phyloP scores from a whole-genome alignment of 2,888 invertebrate genomes.

The Drosophila rubida region DNA sequence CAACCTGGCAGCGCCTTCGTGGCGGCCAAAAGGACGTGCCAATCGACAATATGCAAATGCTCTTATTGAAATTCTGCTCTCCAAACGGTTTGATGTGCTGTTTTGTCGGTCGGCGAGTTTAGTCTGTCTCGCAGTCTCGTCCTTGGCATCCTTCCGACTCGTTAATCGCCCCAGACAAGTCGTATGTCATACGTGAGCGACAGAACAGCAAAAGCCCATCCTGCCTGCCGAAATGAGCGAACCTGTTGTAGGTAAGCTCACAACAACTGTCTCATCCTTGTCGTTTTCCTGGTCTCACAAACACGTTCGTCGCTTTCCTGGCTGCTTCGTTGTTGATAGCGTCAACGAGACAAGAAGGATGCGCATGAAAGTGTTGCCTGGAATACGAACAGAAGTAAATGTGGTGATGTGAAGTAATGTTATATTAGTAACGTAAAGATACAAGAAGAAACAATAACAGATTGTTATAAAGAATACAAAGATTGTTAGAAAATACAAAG shows the following conservation, averaged over 20 bases:
- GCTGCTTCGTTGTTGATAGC: conserved; percentile 34
- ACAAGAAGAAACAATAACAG: too few relatives aligned
- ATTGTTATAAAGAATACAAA: too few relatives aligned
- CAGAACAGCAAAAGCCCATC: conserved; percentile 39
- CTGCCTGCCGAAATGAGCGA: conserved; percentile 11
- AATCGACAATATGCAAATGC: conserved; percentile 67
- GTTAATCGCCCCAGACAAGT: conserved; percentile 67
- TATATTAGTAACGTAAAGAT: too few relatives aligned
- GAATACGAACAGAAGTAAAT: conserved; percentile 26
- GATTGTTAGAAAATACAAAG: not conserved
- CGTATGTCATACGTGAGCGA: conserved; percentile 58
- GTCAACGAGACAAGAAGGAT: conserved; percentile 15
- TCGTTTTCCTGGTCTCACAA: conserved; percentile 1
- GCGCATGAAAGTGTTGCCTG: conserved; percentile 45
- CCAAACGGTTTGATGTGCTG: conserved; percentile 13
- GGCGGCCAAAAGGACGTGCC: conserved; percentile 30
- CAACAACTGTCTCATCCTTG: conserved; percentile 11
- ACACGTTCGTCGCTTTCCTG: conserved; percentile 24
- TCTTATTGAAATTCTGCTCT: conserved; percentile 61
- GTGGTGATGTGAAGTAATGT: too few relatives aligned
- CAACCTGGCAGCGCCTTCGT: not conserved
- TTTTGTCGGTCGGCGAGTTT: conserved; percentile 12
- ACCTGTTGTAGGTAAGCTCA: conserved; percentile 33
- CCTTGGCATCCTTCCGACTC: conserved; percentile 20
- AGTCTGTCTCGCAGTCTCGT: conserved; percentile 11